Conservation (phyloP, 35 echinoderm and acorn worm genomes). For the Lytechinus pictus region DNA sequence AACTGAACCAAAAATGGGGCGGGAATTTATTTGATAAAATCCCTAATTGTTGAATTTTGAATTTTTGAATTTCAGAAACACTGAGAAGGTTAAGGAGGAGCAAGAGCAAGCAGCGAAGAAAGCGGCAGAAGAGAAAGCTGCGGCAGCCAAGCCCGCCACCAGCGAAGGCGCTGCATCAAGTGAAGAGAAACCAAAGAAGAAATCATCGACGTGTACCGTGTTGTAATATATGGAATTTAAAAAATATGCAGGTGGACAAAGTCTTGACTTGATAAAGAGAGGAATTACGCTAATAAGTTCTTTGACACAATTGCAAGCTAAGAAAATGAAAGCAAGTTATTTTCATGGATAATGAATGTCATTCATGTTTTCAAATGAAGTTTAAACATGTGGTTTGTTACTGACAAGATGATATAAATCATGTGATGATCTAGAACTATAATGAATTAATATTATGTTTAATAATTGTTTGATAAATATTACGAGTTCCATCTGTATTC, state of each 20-base stretch:
- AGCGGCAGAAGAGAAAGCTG: background rate
- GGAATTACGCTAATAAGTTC: background rate
- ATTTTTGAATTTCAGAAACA: constrained; percentile 18
- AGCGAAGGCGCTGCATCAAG: background rate
- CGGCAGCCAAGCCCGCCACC: background rate
- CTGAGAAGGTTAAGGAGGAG: background rate
- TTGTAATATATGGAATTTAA: background rate
- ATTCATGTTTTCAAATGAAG: background rate
- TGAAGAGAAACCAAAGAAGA: constrained; percentile 11
- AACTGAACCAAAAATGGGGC: too few species aligned
- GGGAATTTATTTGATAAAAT: background rate
- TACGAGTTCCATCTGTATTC: too few species aligned
- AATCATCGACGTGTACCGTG: constrained; percentile 24
- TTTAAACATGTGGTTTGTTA: background rate
- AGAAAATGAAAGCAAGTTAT: background rate
- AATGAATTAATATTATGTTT: too few species aligned
- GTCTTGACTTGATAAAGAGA: background rate
- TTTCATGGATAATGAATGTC: background rate
- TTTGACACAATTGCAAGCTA: background rate
- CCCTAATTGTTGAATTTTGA: background rate
- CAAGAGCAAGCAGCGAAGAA: background rate
- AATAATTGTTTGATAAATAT: too few species aligned
- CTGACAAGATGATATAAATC: background rate
- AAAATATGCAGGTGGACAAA: background rate
- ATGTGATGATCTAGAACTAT: too few species aligned